Conservation (phyloP, 2,113 vertebrate species). For the Catharus fuscescens region DNA sequence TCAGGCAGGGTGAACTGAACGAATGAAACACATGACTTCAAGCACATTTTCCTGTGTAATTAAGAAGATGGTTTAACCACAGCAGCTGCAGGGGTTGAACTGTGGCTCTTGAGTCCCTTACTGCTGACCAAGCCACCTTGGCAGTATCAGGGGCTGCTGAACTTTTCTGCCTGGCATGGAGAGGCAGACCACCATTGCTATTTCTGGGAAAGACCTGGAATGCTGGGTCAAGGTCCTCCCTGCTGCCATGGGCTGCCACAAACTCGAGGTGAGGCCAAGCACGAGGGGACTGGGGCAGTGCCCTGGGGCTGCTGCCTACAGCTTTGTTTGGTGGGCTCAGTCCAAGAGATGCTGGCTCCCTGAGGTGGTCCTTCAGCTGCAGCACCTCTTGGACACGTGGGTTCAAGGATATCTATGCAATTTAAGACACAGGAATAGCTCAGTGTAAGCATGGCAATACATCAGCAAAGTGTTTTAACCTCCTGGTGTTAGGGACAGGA, state of each 20-base stretch:
- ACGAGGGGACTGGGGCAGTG: rapidly evolving
- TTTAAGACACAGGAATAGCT: not conserved
- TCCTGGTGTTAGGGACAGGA: not conserved
- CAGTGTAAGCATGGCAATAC: not conserved
- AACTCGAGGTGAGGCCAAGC: not conserved
- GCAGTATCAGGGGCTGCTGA: not conserved
- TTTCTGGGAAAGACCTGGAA: not conserved
- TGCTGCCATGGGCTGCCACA: not conserved
- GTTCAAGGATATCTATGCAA: not conserved
- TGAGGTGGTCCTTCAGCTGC: not conserved
- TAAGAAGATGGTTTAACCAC: not conserved
- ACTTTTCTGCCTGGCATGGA: not conserved
- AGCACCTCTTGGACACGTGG: not conserved
- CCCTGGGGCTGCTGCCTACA: not conserved
- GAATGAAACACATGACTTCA: not conserved
- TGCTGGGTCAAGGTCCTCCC: not conserved
- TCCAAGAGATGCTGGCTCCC: rapidly evolving
- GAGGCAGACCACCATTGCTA: not conserved
- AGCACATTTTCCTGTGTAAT: slow-evolving; percentile 16
- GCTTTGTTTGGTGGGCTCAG: not conserved
- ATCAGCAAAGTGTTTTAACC: not conserved
- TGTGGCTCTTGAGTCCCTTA: not conserved
- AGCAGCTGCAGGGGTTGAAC: not conserved
- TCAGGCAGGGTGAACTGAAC: not conserved
- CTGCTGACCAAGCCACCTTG: not conserved